phyloP scores from a whole-genome alignment of 2,888 invertebrate genomes.

The Sesia bembeciformis region DNA sequence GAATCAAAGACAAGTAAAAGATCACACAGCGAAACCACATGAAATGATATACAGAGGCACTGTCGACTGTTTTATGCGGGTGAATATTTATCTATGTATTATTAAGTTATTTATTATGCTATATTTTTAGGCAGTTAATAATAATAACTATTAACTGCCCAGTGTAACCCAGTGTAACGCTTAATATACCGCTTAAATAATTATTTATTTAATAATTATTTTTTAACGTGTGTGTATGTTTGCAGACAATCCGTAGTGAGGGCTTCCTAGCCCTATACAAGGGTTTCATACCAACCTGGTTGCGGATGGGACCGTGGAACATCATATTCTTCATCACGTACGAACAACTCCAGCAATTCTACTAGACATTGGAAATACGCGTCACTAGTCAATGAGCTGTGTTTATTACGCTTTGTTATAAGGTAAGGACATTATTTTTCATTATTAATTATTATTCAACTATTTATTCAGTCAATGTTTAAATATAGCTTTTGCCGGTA shows the following conservation, averaged over 20 bases:
- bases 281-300: constrained; percentile 96
- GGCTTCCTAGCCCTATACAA: constrained; percentile 92
- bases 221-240: neutral
- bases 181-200: too few species aligned
- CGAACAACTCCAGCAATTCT: constrained; percentile 84
- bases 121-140: too few species aligned
- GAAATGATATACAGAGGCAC: constrained; percentile 84
- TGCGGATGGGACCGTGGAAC: constrained; percentile 98
- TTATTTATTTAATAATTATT: too few species aligned
- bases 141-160: too few species aligned
- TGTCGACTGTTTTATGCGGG: constrained; percentile 86
- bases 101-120: too few species aligned
- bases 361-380: neutral
- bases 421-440: too few species aligned
- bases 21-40: constrained; percentile 23
- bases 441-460: too few species aligned
- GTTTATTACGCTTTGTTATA: constrained; percentile 3
- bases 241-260: constrained; percentile 88
- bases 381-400: neutral
- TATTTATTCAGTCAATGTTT: too few species aligned
- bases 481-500: too few species aligned
- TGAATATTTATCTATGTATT: constrained; percentile 28
- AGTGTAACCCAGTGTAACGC: too few species aligned
- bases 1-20: constrained; percentile 86
- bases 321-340: constrained; percentile 96